These are phyloP conservation scores for Drosophila gunungcola DNA, from an alignment of 1,140 invertebrate genomes.

Conservation along the genomic window DNA sequence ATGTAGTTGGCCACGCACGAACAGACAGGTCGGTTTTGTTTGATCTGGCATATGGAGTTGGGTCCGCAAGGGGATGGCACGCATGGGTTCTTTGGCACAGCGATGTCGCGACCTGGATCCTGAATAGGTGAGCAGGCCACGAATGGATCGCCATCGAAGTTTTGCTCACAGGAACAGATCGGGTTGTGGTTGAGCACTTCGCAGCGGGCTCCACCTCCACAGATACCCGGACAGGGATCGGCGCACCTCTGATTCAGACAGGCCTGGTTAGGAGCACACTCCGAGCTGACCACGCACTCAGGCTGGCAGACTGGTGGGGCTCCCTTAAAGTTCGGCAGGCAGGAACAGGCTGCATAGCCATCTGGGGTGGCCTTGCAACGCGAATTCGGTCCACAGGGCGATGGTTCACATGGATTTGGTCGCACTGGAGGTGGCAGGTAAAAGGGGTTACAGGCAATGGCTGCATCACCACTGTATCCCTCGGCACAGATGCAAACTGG, in stretches of 20 bases:
- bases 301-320: conserved; percentile 92
- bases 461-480: conserved; percentile 91
- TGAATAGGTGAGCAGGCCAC: conserved; percentile 88
- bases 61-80: conserved; percentile 92
- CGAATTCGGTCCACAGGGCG: conserved; percentile 92
- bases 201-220: conserved; percentile 90
- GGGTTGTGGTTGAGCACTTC: conserved; percentile 93
- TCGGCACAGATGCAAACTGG: conserved; percentile 91
- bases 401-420: conserved; percentile 88
- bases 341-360: conserved; percentile 92
- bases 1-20: conserved; percentile 91
- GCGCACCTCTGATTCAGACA: conserved; percentile 92
- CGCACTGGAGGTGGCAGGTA: conserved; percentile 74
- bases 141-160: conserved; percentile 92
- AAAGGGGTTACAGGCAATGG: conserved; percentile 87
- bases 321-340: conserved; percentile 91
- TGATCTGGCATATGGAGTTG: conserved; percentile 93
- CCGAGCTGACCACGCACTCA: conserved; percentile 92
- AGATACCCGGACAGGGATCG: conserved; percentile 92
- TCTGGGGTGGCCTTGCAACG: conserved; percentile 89
- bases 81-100: conserved; percentile 88
- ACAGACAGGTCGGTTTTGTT: conserved; percentile 91
- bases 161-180: conserved; percentile 91
- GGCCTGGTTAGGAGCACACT: conserved; percentile 91
- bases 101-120: conserved; percentile 80